Conservation (phyloP, 2,113 vertebrate genomes). For the Antennarius striatus region DNA sequence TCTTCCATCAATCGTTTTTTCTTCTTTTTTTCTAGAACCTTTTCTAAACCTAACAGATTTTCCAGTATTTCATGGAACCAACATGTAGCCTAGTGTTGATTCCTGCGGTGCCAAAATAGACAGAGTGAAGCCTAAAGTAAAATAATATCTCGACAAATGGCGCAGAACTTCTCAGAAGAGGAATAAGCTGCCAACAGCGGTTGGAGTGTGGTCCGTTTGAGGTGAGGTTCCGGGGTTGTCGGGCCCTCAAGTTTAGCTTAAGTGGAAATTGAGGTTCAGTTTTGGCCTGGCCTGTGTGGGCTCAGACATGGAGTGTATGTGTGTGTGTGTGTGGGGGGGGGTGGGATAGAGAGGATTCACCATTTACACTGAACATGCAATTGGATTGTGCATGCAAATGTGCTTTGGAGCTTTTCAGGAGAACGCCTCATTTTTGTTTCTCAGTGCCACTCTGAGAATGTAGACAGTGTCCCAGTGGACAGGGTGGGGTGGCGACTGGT, state of each 20-base stretch:
- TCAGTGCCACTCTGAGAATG: slow-evolving; percentile 37
- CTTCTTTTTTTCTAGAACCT: slow-evolving; percentile 22
- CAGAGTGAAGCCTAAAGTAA: slow-evolving; percentile 64
- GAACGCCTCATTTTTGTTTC: slow-evolving; percentile 48
- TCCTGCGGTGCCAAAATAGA: slow-evolving; percentile 59
- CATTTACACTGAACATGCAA: slow-evolving; percentile 23
- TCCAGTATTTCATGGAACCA: slow-evolving; percentile 49
- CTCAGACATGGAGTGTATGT: slow-evolving; percentile 26
- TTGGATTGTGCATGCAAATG: slow-evolving; percentile 30
- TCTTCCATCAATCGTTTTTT: slow-evolving; percentile 20
- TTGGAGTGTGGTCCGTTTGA: slow-evolving; percentile 59
- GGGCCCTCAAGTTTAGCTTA: slow-evolving; percentile 61
- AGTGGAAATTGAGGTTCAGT: slow-evolving; percentile 69
- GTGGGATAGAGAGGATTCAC: too few species aligned
- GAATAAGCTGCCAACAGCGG: slow-evolving; percentile 40
- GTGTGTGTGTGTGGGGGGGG: too few species aligned
- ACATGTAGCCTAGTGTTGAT: slow-evolving; percentile 61
- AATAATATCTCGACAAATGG: slow-evolving; percentile 62
- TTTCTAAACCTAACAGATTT: slow-evolving; percentile 47
- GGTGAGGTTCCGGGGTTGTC: slow-evolving; percentile 66
- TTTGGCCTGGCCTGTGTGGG: slow-evolving; percentile 49
- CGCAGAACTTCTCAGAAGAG: slow-evolving; percentile 57
- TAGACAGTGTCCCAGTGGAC: slow-evolving; percentile 29
- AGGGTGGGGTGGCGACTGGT: slow-evolving; percentile 30
- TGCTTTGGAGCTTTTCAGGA: slow-evolving; percentile 21